Base-by-base conservation (phyloP, 2,888 invertebrate genomes). In the Minunthozetes semirufus region DNA sequence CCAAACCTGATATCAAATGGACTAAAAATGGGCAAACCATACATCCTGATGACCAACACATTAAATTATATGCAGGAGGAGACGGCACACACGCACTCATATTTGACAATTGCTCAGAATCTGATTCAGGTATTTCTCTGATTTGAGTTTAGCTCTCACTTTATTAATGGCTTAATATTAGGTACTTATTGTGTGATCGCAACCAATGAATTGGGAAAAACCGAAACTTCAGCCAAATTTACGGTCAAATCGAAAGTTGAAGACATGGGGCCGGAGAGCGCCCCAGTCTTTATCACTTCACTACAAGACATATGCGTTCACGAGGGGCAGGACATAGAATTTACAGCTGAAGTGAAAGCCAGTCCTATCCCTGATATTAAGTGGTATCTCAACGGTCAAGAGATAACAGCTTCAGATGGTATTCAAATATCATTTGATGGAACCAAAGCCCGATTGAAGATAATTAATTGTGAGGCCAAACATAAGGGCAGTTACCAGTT, bases 31-130 rank as follows among this genome's bases (percentile, higher is more conserved):
- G 76, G 22, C 86, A 90, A 81, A 86, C 33, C 2, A 13, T 94
- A 82, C 87, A 89, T 78, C 87, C 91, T 9, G 90, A 92, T 76
- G 88, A 88, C 0, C 88, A 90, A 80, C 90, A 91, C 81, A 48
- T 74, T 1, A 88, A 88, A 81, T 88, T 92, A 82, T 85, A 94
- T 5, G 92, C 91, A 84, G 94, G 94, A 83, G 93, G 94, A 81
- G 92, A 91, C 73, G 93, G 94, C 82, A 90, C 87, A 76, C 89
- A 93, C 85, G 91, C 94, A 0, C 86, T 97, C 61, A 88, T 93
- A 1, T 94, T 97, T 76, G 93, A 93, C 84, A 89, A 90, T 81
- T 91, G 94, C 19, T 87, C 87, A 4, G 87, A 88, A 0, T 87
- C 88, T 27, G 96, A 96, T 82, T 91, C 91, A 6, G 94, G 93